These are phyloP conservation scores for Spheniscus mendiculus DNA, from an alignment of 2,113 vertebrate species.

Conservation along the genomic window DNA sequence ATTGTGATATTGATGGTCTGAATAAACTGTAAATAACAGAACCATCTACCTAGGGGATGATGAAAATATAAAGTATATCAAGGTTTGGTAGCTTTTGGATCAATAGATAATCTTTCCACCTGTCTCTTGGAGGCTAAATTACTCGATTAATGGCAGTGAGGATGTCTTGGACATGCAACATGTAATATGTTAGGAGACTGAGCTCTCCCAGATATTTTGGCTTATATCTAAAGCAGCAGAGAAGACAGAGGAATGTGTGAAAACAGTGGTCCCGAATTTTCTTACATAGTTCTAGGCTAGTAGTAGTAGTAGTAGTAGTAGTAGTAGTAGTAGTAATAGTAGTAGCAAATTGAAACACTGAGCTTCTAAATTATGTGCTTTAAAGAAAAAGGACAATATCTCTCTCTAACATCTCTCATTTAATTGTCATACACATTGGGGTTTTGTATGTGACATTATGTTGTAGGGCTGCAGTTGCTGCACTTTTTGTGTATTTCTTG, in stretches of 20 bases:
- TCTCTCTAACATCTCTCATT: neutral
- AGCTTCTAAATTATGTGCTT: neutral
- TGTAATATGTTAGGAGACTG: neutral
- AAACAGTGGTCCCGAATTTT: neutral
- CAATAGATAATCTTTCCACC: conserved; percentile 66
- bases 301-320: neutral
- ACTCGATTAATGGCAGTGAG: conserved; percentile 34
- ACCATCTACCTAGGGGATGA: conserved; percentile 5
- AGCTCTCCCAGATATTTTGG: neutral
- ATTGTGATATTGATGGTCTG: conserved; percentile 29
- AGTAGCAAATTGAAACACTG: neutral
- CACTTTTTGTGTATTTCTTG: neutral
- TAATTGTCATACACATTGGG: neutral
- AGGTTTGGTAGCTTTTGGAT: conserved; percentile 51
- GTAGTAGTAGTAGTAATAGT: neutral
- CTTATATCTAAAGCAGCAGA: conserved; percentile 1
- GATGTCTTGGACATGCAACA: neutral
- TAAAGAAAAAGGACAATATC: neutral
- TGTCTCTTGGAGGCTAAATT: conserved; percentile 59
- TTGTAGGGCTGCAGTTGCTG: neutral
- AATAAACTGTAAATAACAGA: conserved; percentile 57
- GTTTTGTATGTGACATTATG: neutral
- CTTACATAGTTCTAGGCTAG: neutral
- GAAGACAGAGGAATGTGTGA: neutral
- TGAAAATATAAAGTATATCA: conserved; percentile 48